Percentiles rank a stretch among this genome's conserved stretches.
phyloP scores from a whole-genome alignment of 2,113 vertebrate genomes.

The Upupa epops region DNA sequence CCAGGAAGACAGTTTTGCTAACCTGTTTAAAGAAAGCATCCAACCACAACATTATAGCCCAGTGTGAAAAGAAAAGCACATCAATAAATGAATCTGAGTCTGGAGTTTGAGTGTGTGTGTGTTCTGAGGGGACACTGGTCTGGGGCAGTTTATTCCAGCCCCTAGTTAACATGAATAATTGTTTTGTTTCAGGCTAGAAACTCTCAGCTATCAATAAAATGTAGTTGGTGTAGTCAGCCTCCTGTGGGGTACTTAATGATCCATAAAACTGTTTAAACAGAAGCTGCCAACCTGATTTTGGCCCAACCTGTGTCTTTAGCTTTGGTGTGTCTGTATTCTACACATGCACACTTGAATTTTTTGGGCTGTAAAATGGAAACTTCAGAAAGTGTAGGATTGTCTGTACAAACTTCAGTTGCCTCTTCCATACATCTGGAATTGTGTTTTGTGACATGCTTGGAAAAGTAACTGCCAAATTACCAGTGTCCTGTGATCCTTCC shows the following conservation, averaged over 20 bases:
- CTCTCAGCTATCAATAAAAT: neutral
- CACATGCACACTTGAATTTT: neutral
- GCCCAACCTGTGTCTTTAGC: neutral
- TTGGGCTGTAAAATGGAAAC: neutral
- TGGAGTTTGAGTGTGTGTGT: neutral
- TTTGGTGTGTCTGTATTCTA: neutral
- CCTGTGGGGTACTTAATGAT: slow-evolving; percentile 47
- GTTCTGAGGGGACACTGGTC: neutral
- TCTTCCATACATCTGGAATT: neutral
- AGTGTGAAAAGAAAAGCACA: neutral
- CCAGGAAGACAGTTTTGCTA: slow-evolving; percentile 13
- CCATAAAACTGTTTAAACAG: slow-evolving; percentile 41
- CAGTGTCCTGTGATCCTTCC: neutral
- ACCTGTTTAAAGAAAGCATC: neutral
- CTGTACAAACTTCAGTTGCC: neutral
- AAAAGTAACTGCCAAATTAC: neutral
- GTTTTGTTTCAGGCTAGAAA: slow-evolving; percentile 36
- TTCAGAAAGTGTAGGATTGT: neutral
- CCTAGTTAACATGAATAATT: slow-evolving; percentile 46
- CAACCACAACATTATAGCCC: neutral
- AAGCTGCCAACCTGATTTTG: slow-evolving; percentile 47
- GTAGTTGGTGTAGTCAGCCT: slow-evolving; percentile 6
- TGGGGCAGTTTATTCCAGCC: neutral
- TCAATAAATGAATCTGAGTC: neutral
- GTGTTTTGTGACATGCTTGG: neutral